Percentiles rank a stretch among this genome's conserved stretches.
phyloP scores from a whole-genome alignment of 30 jellyfish, hydroid and myxozoan genomes.

The Hydractinia symbiolongicarpus region DNA sequence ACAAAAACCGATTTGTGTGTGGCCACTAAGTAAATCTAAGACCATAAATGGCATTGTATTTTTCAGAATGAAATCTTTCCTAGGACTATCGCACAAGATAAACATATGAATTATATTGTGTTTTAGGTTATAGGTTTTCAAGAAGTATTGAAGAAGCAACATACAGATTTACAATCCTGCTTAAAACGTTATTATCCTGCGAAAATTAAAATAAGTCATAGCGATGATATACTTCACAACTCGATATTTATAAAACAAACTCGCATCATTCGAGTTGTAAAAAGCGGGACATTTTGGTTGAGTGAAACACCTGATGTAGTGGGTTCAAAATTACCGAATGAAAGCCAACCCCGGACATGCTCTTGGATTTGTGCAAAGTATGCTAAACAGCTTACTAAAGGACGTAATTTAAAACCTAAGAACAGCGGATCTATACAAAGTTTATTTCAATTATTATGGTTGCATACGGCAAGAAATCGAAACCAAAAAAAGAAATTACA shows the following conservation, averaged over 20 bases:
- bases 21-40: too few relatives aligned
- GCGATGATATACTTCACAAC: not conserved
- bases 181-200: conserved; percentile 1
- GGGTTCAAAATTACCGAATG: not conserved
- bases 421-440: not conserved
- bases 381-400: not conserved
- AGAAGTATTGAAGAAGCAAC: conserved; percentile 1
- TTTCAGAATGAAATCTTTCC: too few relatives aligned
- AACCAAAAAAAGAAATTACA: not conserved
- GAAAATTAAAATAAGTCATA: not conserved
- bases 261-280: not conserved
- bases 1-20: not conserved
- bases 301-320: not conserved
- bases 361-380: not conserved
- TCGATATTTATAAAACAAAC: not conserved
- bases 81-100: too few relatives aligned
- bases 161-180: not conserved
- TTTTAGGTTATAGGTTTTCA: conserved; percentile 13
- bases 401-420: not conserved
- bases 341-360: not conserved
- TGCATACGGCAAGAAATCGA: not conserved
- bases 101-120: not conserved
- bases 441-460: not conserved
- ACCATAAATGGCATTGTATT: too few relatives aligned
- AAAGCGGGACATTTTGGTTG: conserved; percentile 23